Conservation (phyloP, 37 sponge, comb jelly and placozoan species). For the Cladorhizidae sp. region DNA sequence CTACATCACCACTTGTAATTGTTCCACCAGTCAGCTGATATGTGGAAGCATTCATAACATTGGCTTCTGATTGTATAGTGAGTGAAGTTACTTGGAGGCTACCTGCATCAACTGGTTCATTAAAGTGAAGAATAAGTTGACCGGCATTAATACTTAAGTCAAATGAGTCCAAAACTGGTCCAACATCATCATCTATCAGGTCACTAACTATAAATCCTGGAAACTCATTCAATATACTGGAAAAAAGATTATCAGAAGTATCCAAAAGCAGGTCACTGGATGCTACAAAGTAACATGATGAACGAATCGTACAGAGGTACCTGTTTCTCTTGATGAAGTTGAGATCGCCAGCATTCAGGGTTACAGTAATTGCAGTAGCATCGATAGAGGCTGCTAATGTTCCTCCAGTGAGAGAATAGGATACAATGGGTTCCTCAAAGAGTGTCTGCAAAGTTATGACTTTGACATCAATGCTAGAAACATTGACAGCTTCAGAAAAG, state of each 20-base stretch:
- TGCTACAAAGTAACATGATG: constrained; percentile 78
- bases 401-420: constrained; percentile 76
- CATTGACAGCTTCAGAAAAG: constrained; percentile 82
- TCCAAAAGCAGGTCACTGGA: constrained; percentile 62
- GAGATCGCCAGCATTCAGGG: constrained; percentile 53
- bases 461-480: constrained; percentile 36
- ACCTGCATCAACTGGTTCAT: constrained; percentile 66
- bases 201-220: constrained; percentile 77
- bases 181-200: constrained; percentile 65
- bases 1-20: constrained; percentile 27
- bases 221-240: constrained; percentile 21
- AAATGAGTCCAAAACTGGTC: constrained; percentile 67
- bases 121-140: constrained; percentile 60
- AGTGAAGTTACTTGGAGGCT: constrained; percentile 43
- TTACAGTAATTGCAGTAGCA: constrained; percentile 45
- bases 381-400: constrained; percentile 1
- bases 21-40: constrained; percentile 61
- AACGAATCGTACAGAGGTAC: constrained; percentile 68
- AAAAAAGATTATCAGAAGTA: constrained; percentile 68
- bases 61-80: constrained; percentile 50
- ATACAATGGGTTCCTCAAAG: constrained; percentile 76
- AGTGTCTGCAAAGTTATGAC: constrained; percentile 67
- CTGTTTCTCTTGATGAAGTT: constrained; percentile 67
- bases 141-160: constrained; percentile 69
- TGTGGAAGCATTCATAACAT: constrained; percentile 12